Percentiles rank a stretch among this genome's conserved stretches.
phyloP scores from a whole-genome alignment of 1,140 invertebrate genomes.

The Drosophila micromelanica region DNA sequence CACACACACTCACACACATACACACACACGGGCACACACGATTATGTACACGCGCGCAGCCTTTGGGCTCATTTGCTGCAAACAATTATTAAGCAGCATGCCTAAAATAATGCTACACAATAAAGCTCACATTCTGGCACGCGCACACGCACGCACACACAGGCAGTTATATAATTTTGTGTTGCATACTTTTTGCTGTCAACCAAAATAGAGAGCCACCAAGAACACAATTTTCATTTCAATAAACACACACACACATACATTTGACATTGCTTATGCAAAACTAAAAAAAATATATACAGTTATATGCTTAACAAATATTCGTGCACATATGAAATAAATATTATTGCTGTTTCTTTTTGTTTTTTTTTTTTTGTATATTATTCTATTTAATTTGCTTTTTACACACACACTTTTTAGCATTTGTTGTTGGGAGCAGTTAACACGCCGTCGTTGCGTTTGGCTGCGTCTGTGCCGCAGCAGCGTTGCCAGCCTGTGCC shows the following conservation, averaged over 20 bases:
- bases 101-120: slow-evolving; percentile 70
- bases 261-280: not conserved
- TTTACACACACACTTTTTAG: slow-evolving; percentile 43
- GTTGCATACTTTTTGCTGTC: slow-evolving; percentile 56
- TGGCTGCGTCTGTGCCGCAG: slow-evolving; percentile 19
- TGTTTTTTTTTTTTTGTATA: not conserved
- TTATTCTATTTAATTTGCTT: not conserved
- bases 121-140: slow-evolving; percentile 60
- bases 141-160: slow-evolving; percentile 49
- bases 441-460: slow-evolving; percentile 28
- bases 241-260: slow-evolving; percentile 14
- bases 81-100: slow-evolving; percentile 61
- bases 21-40: slow-evolving; percentile 52
- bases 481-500: slow-evolving; percentile 68
- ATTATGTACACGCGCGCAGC: slow-evolving; percentile 17
- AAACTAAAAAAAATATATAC: slow-evolving; percentile 11
- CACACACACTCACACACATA: slow-evolving; percentile 63
- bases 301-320: slow-evolving; percentile 1
- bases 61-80: slow-evolving; percentile 30
- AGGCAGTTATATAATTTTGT: slow-evolving; percentile 66
- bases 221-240: slow-evolving; percentile 1
- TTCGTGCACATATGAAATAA: not conserved
- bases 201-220: slow-evolving; percentile 5
- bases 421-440: slow-evolving; percentile 50
- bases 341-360: no score